Evolutionary conservation across 2,888 invertebrate species (phyloP).

Genomic region (Stramonita haemastoma): DNA sequence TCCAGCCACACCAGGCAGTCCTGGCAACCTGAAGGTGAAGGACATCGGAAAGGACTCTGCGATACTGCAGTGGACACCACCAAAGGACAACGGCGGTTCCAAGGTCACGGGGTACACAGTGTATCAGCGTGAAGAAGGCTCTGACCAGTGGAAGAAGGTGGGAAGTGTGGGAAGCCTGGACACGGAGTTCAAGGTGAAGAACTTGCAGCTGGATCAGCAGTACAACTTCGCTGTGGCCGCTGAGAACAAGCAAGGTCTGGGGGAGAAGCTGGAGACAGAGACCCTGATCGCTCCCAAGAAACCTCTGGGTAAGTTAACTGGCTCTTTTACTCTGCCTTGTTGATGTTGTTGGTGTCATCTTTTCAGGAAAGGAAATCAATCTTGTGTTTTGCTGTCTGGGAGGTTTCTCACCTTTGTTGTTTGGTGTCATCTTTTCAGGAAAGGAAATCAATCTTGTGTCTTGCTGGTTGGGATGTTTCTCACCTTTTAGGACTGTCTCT

Average conservation of each 20-base stretch:
- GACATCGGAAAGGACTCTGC: slow-evolving; percentile 68
- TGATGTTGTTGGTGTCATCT: too few relatives aligned
- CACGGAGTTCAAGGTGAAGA: slow-evolving; percentile 62
- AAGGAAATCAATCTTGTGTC: too few relatives aligned
- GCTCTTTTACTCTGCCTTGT: neutral
- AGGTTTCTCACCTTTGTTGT: too few relatives aligned
- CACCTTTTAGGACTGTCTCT: too few relatives aligned
- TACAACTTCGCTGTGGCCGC: slow-evolving; percentile 76
- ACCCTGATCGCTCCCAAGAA: slow-evolving; percentile 61
- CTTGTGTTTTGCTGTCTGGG: too few relatives aligned
- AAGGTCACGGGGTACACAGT: slow-evolving; percentile 70
- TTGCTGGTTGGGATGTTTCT: too few relatives aligned
- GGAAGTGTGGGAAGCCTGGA: slow-evolving; percentile 64
- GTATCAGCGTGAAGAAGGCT: slow-evolving; percentile 57
- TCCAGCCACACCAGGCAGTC: slow-evolving; percentile 75
- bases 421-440: too few relatives aligned
- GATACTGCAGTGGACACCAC: slow-evolving; percentile 71
- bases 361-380: too few relatives aligned
- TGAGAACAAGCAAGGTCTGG: slow-evolving; percentile 70
- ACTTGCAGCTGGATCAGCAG: slow-evolving; percentile 68
- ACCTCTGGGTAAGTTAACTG: slow-evolving; percentile 56
- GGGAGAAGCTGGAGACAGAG: slow-evolving; percentile 64
- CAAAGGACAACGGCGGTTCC: slow-evolving; percentile 70
- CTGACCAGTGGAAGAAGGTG: slow-evolving; percentile 65
- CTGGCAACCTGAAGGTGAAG: slow-evolving; percentile 63